A percentile compares a stretch with the other conserved stretches of the same genome.
Evolutionary conservation across 2,797 vertebrate genomes (phyloP).

Genomic region (Brachyalestes nurse): DNA sequence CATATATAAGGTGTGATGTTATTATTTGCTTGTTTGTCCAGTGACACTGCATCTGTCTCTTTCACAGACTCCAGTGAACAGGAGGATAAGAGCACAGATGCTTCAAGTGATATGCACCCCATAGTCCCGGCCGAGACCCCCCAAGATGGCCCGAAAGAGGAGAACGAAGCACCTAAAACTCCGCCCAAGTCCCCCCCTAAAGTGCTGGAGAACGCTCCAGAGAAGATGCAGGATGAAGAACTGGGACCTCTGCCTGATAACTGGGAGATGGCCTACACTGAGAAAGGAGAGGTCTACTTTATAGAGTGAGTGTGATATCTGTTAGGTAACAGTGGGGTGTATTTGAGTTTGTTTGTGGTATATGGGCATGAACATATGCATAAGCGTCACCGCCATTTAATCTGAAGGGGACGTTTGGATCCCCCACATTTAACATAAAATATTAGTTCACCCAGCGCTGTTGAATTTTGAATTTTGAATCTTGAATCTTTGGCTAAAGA

Average conservation of each 20-base stretch:
- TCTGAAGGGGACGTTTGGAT: too few relatives aligned
- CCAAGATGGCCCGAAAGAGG: conserved; percentile 82
- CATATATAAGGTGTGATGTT: neutral
- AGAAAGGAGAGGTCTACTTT: conserved; percentile 99
- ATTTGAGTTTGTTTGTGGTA: too few relatives aligned
- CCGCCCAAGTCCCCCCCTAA: conserved; percentile 73
- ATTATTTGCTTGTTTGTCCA: conserved; percentile 38
- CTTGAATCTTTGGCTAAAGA: too few relatives aligned
- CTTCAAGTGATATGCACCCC: conserved; percentile 82
- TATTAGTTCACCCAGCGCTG: too few relatives aligned
- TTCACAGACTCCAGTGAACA: conserved; percentile 92
- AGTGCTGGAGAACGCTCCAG: conserved; percentile 50
- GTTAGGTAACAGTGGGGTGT: neutral
- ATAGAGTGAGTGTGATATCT: conserved; percentile 89
- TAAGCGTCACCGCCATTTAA: too few relatives aligned
- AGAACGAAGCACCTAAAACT: conserved; percentile 75
- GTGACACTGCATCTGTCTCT: conserved; percentile 6
- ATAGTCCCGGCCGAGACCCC: conserved; percentile 75
- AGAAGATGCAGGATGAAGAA: conserved; percentile 89
- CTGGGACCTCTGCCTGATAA: conserved; percentile 93
- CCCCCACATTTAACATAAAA: too few relatives aligned
- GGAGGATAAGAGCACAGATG: conserved; percentile 91
- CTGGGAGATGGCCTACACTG: conserved; percentile 99
- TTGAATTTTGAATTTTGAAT: too few relatives aligned
- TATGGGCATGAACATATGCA: too few relatives aligned